These are phyloP conservation scores for Aselliscus stoliczkanus DNA, from an alignment of 2,797 vertebrate genomes.

Conservation along the genomic window DNA sequence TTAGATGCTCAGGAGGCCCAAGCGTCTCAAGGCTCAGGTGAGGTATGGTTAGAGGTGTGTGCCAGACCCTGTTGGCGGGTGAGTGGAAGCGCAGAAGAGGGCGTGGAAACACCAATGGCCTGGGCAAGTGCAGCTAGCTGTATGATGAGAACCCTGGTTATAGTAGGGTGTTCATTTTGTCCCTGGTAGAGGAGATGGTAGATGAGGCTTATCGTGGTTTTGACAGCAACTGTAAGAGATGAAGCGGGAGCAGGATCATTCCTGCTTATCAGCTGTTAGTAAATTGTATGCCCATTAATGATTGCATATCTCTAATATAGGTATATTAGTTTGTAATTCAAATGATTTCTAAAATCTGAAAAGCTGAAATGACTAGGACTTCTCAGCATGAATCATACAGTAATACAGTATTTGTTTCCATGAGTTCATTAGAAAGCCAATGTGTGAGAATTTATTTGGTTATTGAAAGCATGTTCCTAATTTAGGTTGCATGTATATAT, in stretches of 20 bases:
- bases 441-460: background rate
- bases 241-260: background rate
- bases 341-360: constrained; percentile 14
- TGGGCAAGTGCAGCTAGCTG: background rate
- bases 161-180: background rate
- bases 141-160: background rate
- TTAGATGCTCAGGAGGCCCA: background rate
- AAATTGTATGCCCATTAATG: background rate
- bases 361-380: background rate
- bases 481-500: background rate
- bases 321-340: background rate
- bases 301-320: background rate
- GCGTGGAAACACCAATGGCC: background rate
- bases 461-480: background rate
- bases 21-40: background rate
- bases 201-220: background rate
- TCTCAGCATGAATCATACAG: background rate
- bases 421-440: background rate
- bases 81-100: background rate
- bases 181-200: background rate
- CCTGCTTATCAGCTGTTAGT: background rate
- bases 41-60: background rate
- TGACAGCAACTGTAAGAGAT: background rate
- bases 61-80: background rate
- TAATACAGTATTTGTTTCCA: background rate